Conservation (phyloP, 2,113 vertebrate species). For the Dipodomys spectabilis region DNA sequence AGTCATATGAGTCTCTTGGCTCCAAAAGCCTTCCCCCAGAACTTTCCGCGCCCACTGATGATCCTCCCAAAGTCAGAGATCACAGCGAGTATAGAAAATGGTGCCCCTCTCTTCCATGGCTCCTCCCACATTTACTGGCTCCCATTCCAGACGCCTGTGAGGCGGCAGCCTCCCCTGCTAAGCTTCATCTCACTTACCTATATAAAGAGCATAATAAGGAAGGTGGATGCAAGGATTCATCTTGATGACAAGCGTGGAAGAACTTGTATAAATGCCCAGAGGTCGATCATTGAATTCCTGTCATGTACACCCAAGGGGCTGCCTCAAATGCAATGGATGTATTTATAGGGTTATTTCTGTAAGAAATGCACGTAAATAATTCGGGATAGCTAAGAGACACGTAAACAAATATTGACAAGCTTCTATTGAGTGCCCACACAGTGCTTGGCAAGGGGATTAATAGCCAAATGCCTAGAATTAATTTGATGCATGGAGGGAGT, state of each 20-base stretch:
- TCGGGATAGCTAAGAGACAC: not conserved
- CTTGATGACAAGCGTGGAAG: conserved; percentile 18
- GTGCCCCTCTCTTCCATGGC: not conserved
- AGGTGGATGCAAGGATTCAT: conserved; percentile 13
- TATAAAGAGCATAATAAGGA: conserved; percentile 16
- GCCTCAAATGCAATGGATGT: not conserved
- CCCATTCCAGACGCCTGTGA: not conserved
- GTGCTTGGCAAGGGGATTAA: not conserved
- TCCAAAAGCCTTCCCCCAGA: not conserved
- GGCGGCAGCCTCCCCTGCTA: not conserved
- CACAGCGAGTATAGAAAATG: not conserved
- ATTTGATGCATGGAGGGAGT: not conserved
- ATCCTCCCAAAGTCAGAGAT: not conserved
- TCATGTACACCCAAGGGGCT: conserved; percentile 17
- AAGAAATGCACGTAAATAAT: not conserved
- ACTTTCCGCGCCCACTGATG: not conserved
- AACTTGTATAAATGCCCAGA: not conserved
- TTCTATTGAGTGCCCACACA: not conserved
- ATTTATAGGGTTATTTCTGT: conserved; percentile 28
- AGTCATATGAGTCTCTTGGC: not conserved
- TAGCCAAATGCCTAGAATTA: not conserved
- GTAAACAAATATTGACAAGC: not conserved
- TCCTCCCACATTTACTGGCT: not conserved
- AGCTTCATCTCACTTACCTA: conserved; percentile 1
- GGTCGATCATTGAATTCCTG: conserved; percentile 9